Evolutionary conservation across 2,888 invertebrate genomes (phyloP), one percentile per base, ranked within the genome.

Genomic region (Therioaphis trifolii): DNA sequence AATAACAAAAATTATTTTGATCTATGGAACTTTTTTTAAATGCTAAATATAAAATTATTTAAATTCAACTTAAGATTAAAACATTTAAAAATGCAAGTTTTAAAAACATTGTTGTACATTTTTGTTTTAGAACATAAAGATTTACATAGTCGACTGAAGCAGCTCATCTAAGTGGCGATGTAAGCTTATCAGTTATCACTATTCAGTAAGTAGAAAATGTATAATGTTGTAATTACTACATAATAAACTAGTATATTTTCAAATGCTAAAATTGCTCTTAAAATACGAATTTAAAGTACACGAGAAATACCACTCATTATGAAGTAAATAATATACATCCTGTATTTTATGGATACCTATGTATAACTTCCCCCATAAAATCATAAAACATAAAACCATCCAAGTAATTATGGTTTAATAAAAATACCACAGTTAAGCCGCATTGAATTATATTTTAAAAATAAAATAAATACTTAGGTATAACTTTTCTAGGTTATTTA

Each of bases 301-400:
- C 43, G 43, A 43, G 40, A 75, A 35, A 75, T 46, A 75, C 27
- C 18, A 75, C 63, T 76, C 61, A 29, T 63, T 63, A 63, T 46
- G 63, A 46, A 27, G 18, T 71, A 71, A 76, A 58, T 58, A 40
- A 43, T 58, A 40, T 11, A 46, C 71, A 24, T 46, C 46, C 24
- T 71, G 46, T 71, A 18, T 46, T 71, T 55, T 5, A 52, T 15
- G 24, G 9, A 71, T 46, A 43, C 43, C 18, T 15, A 71, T 27
- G n/a, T 72, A 21, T 58, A 43, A 46, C 9, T 61, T 61, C 14
- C 27, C 24, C 46, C 46, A 29, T 76, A 76, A 76, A 63, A 63
- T 63, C 15, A 58, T 75, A 75, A 75, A 58, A 76, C n/a, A 61
- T 63, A 49, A 76, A 76, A 63, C 76, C 27, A 29, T 63, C 29